Conservation (phyloP, 2,113 vertebrate genomes). For the Burhinus bistriatus region DNA sequence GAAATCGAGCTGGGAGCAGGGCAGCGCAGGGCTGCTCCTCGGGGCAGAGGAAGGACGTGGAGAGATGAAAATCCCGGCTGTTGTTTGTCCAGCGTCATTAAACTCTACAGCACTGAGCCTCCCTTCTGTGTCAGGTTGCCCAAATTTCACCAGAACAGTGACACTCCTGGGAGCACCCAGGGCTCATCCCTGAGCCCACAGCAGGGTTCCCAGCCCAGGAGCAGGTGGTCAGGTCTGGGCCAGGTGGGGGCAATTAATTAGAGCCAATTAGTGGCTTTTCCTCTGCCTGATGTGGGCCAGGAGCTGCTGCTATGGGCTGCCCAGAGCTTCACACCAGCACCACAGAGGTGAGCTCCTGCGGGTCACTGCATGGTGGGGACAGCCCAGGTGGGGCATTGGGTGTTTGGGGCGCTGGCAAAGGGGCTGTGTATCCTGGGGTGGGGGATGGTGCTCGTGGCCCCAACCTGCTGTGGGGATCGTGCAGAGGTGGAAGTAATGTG, state of each 20-base stretch:
- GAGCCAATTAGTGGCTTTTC: neutral
- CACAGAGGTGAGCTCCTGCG: neutral
- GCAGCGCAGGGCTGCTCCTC: neutral
- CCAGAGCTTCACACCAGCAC: neutral
- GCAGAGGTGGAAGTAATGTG: neutral
- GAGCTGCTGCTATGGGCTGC: neutral
- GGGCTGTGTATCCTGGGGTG: neutral
- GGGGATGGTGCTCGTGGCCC: fast-evolving
- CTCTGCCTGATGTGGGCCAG: fast-evolving
- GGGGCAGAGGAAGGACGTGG: neutral
- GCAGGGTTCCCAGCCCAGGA: no score
- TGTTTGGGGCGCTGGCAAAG: neutral
- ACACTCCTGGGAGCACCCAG: neutral
- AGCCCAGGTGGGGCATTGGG: fast-evolving
- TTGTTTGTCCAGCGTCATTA: neutral
- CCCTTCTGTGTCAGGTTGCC: neutral
- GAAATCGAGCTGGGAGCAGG: neutral
- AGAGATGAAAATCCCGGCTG: neutral
- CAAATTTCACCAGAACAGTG: neutral
- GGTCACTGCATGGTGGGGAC: fast-evolving
- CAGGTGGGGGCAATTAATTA: neutral
- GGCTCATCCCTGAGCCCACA: neutral
- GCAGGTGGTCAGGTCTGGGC: neutral
- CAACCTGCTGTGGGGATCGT: fast-evolving
- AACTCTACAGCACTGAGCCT: neutral